Base-by-base conservation (phyloP, 2,797 vertebrate genomes). In the Megalops cyprinoides region DNA sequence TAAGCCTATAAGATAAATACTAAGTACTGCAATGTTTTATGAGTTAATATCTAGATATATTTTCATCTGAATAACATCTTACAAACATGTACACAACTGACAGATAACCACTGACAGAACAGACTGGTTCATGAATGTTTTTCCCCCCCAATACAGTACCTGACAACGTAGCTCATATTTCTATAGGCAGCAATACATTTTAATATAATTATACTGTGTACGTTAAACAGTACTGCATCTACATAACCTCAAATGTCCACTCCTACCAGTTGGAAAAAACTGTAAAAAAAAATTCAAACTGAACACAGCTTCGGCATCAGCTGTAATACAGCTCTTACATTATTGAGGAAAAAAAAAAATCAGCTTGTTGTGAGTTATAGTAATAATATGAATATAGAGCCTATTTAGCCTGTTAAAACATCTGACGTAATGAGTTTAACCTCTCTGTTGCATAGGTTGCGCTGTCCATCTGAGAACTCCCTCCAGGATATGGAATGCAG, bases 371-470 rank as follows among this genome's bases (percentile, higher is more conserved):
- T 65, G 15, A 60, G 25, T 60, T n/a, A 71, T 44, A n/a, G 67
- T 44, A 71, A 71, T 71, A 65, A 65, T 65, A 71, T 71, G 39
- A 10, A n/a, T n/a, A 71, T 71, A 42, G 37, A 71, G 39, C 67
- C 37, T 71, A 44, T 71, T 71, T 23, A 71, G 39, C 42, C 67
- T 5, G n/a, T 42, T 42, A 71, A 42, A 71, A 71, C 37, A 12
- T 39, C n/a, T 7, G 44, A 44, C 23, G 44, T 39, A 28, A 60
- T 25, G 39, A 71, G 25, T 51, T 48, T n/a, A 74, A 74, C 46
- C 46, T 49, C 39, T 42, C 20, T 74, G 44, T 62, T 81, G 73
- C 79, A 76, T 81, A 81, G 80, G 74, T 73, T 77, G 65, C 42
- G 39, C 44, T 67, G 39, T 71, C 62, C 60, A 12, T 77, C 25